These are phyloP conservation scores for Acropternis orthonyx DNA, from an alignment of 2,797 vertebrate genomes.

Conservation along the genomic window DNA sequence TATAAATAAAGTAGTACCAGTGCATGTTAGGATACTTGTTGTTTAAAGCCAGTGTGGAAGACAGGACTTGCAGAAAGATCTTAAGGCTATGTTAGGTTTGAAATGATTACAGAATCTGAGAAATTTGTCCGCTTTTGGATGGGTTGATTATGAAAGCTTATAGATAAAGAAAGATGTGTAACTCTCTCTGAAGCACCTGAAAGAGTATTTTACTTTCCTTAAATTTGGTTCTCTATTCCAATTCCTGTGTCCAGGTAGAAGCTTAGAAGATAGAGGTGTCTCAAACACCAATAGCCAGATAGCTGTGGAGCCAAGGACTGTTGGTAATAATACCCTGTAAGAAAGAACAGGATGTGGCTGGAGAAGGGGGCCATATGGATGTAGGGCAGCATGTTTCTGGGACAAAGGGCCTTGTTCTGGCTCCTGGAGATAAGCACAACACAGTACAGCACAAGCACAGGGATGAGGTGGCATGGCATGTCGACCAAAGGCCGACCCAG, in stretches of 20 bases:
- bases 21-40: neutral
- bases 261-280: neutral
- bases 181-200: neutral
- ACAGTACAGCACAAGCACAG: neutral
- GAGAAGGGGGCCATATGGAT: neutral
- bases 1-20: neutral
- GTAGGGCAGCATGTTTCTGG: neutral
- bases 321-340: neutral
- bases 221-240: neutral
- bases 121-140: neutral
- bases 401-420: neutral
- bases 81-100: neutral
- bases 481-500: neutral
- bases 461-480: neutral
- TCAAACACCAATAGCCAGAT: fast-evolving
- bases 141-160: neutral
- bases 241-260: neutral
- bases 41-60: neutral
- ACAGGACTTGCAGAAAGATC: neutral
- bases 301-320: neutral
- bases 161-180: neutral
- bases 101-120: neutral
- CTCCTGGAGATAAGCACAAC: neutral
- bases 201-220: neutral
- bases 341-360: neutral